phyloP scores from a whole-genome alignment of 1,140 invertebrate species.

The Babylonia areolata region DNA sequence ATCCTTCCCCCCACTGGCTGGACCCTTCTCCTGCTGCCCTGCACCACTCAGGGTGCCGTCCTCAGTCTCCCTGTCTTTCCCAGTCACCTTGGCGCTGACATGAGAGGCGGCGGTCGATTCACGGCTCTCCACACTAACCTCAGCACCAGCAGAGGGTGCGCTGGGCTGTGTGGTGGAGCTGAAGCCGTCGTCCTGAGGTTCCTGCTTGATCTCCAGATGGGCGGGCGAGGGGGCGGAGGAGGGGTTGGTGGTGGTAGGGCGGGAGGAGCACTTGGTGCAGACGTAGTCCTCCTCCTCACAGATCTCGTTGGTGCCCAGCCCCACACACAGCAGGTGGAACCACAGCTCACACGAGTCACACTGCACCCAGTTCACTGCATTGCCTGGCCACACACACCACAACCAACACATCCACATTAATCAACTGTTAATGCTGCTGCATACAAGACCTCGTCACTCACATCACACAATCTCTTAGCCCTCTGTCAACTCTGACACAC shows the following conservation, averaged over 20 bases:
- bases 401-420: not conserved
- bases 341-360: conserved; percentile 96
- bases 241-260: not conserved
- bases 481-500: too few relatives aligned
- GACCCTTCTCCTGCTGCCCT: not conserved
- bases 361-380: conserved; percentile 96
- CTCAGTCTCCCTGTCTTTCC: conserved; percentile 14
- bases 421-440: too few relatives aligned
- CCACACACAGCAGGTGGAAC: conserved; percentile 97
- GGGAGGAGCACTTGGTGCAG: conserved; percentile 78
- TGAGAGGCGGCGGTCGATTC: conserved; percentile 15
- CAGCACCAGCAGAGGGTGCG: conserved; percentile 10
- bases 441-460: too few relatives aligned
- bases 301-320: conserved; percentile 88
- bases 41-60: not conserved
- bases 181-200: conserved; percentile 37
- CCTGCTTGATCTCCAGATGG: conserved; percentile 41
- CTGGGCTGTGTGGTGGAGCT: conserved; percentile 23
- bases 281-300: conserved; percentile 94
- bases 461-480: too few relatives aligned
- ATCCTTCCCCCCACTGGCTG: conserved; percentile 20
- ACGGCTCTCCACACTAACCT: conserved; percentile 1
- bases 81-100: not conserved
- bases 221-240: not conserved
- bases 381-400: conserved; percentile 76